phyloP scores from a whole-genome alignment of 2,888 invertebrate species.

The Torymus auratus region DNA sequence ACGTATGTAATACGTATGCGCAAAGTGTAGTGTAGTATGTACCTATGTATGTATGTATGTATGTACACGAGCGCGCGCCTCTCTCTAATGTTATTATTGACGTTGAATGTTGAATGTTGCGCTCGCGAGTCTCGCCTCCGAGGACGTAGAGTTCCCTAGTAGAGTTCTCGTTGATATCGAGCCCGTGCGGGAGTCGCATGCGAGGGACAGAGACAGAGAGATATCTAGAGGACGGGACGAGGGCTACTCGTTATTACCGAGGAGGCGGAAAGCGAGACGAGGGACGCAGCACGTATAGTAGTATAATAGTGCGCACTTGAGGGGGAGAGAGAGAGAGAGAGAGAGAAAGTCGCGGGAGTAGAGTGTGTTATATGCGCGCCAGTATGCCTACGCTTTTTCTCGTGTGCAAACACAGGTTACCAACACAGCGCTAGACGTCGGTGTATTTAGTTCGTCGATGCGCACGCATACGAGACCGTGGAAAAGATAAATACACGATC shows the following conservation, averaged over 20 bases:
- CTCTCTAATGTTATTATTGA: constrained; percentile 59
- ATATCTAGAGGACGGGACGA: too few species aligned
- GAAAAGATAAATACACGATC: constrained; percentile 39
- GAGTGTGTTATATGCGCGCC: constrained; percentile 18
- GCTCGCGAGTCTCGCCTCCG: constrained; percentile 27
- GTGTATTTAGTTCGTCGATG: neutral
- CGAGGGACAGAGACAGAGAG: too few species aligned
- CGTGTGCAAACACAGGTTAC: constrained; percentile 4
- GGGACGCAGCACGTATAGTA: too few species aligned
- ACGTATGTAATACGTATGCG: too few species aligned
- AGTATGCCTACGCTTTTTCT: neutral
- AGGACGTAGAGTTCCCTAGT: constrained; percentile 31
- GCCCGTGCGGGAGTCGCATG: too few species aligned
- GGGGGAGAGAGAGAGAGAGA: constrained; percentile 13
- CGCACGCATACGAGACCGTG: constrained; percentile 1
- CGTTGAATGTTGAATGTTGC: constrained; percentile 53
- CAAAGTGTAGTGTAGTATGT: neutral
- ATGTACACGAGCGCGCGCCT: constrained; percentile 12
- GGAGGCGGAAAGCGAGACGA: too few species aligned
- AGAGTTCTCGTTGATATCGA: too few species aligned
- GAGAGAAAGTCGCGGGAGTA: constrained; percentile 39
- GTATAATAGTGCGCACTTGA: neutral
- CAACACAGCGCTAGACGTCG: neutral
- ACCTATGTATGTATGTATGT: neutral
- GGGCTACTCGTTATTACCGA: too few species aligned